Evolutionary conservation across 2,888 invertebrate genomes (phyloP), one percentile per base, ranked within the genome.

Genomic region (Drosophila macrospina): DNA sequence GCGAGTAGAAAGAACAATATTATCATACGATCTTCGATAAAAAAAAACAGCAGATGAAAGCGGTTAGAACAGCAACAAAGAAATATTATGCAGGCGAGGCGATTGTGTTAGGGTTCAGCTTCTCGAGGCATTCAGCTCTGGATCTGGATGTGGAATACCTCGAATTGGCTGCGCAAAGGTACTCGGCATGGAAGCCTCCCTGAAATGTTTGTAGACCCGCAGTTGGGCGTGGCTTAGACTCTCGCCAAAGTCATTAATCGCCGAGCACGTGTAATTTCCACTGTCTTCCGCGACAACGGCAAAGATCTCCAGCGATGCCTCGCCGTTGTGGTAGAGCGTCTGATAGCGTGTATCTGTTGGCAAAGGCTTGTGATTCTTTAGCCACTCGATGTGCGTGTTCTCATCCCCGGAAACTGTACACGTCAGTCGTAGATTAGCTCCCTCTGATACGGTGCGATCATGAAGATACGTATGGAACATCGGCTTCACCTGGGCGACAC

Each of bases 191-290:
- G 95, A 94, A 6, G 94, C 93, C 3, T 95, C 93, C 90, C 96
- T 95, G 82, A 95, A 95, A 76, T 95, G 94, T 51, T 96, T 95
- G 87, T 95, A 95, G 20, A 97, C 95, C 87, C 95, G 95, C 20
- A 97, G 91, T 64, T 94, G 94, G 2, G 96, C 95, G n/a, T 95
- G 94, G 1, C 95, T 95, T 11, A 93, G 93, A 1, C 94, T 93
- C 61, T 94, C 94, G 15, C 97, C 97, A 80, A 96, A 94, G 55
- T 94, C 93, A 90, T 97, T 97, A 77, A 93, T 94, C 6, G 96
- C 97, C 2, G 95, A 93, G 88, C 97, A 97, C 3, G 94, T 94
- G 88, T 97, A 97, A 86, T 96, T 95, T 8, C 96, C 97, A 4
- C 95, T 94, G 91, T 97, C 97, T 30, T 93, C 93, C 0, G 94